Percentiles rank a stretch among this genome's conserved stretches.
Evolutionary conservation across 2,888 invertebrate species (phyloP).

Genomic region (Doris montereyensis): DNA sequence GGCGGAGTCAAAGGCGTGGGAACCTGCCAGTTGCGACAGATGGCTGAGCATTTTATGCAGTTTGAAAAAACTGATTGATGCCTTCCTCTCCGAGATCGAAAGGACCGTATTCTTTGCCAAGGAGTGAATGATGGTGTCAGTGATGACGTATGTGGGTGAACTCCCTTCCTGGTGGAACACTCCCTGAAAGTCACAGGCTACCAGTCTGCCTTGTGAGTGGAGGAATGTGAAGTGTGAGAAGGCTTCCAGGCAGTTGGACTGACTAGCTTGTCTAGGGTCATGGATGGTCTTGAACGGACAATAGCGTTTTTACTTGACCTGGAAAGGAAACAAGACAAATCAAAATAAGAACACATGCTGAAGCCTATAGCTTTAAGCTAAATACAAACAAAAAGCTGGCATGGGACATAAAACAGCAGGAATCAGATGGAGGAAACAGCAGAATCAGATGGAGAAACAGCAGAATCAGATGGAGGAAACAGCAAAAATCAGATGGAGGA

Average conservation of each 20-base stretch:
- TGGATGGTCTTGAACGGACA: conserved; percentile 26
- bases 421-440: no score
- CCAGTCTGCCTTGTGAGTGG: conserved; percentile 49
- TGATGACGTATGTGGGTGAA: conserved; percentile 52
- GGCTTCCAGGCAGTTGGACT: conserved; percentile 46
- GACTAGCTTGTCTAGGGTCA: conserved; percentile 39
- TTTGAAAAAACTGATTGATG: conserved; percentile 59
- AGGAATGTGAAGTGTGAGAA: conserved; percentile 60
- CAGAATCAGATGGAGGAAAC: no score
- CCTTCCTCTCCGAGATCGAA: conserved; percentile 53
- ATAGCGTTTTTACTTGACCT: conserved; percentile 17
- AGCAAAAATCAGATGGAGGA: no score
- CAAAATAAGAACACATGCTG: no score
- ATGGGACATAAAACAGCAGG: no score
- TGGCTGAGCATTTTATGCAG: conserved; percentile 55
- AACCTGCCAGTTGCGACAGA: conserved; percentile 52
- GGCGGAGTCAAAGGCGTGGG: conserved; percentile 39
- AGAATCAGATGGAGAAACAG: no score
- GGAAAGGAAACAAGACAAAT: no score
- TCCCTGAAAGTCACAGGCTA: conserved; percentile 57
- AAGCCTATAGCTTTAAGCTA: no score
- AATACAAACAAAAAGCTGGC: no score
- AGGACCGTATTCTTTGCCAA: conserved; percentile 46
- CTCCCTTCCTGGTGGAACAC: conserved; percentile 35
- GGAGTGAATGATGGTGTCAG: conserved; percentile 56